Evolutionary conservation across 2,888 invertebrate species (phyloP).

Genomic region (Carterocephalus palaemon): DNA sequence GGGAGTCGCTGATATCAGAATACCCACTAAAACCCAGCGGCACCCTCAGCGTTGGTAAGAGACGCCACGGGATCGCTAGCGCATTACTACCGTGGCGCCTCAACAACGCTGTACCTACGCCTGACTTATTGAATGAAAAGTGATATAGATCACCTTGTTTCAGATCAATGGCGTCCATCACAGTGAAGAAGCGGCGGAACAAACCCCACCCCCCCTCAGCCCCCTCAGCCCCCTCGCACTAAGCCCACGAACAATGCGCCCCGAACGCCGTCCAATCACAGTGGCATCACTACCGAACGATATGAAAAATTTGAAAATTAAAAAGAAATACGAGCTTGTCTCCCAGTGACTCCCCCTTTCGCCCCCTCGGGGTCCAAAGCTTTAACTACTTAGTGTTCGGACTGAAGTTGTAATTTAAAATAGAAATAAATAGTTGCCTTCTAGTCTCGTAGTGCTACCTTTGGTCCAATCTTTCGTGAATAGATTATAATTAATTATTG

Average conservation of each 20-base stretch:
- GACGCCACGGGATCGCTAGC: no score
- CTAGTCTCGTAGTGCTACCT: slow-evolving; percentile 52
- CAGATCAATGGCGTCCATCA: slow-evolving; percentile 38
- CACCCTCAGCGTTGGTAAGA: no score
- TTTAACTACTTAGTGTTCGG: slow-evolving; percentile 37
- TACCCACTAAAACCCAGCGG: no score
- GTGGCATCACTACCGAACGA: slow-evolving; percentile 27
- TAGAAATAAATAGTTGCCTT: slow-evolving; percentile 64
- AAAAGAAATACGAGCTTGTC: slow-evolving; percentile 66
- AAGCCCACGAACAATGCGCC: slow-evolving; percentile 32
- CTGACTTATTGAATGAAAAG: background rate
- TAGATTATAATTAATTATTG: no score
- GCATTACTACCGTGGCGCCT: no score
- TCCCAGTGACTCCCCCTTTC: slow-evolving; percentile 19
- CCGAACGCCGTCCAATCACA: slow-evolving; percentile 30
- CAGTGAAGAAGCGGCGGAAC: slow-evolving; percentile 36
- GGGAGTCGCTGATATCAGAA: no score
- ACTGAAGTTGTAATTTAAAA: slow-evolving; percentile 8
- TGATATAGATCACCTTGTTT: slow-evolving; percentile 23
- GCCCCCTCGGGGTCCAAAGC: slow-evolving; percentile 32
- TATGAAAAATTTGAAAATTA: slow-evolving; percentile 29
- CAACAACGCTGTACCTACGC: background rate
- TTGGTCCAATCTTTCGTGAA: slow-evolving; percentile 61
- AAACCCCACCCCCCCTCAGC: slow-evolving; percentile 18
- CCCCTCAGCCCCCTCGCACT: slow-evolving; percentile 20